Percentiles rank a stretch among this genome's conserved stretches.
phyloP scores from a whole-genome alignment of 1,140 invertebrate genomes.

The Drosophila nigrodunni region DNA sequence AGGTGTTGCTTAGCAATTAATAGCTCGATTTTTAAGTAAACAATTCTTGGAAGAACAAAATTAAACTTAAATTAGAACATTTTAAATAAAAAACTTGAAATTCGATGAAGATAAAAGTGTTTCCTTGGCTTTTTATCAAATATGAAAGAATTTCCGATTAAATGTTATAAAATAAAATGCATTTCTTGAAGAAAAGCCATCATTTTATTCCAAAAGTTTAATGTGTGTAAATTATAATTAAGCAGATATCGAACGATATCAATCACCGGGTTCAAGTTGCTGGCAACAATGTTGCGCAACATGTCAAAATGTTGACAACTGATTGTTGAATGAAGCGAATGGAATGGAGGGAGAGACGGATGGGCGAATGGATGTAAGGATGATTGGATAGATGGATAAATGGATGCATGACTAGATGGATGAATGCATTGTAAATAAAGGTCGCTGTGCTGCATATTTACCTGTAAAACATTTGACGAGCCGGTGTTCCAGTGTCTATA shows the following conservation, averaged over 20 bases:
- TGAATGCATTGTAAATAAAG: slow-evolving; percentile 32
- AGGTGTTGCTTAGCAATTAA: no score
- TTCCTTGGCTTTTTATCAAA: no score
- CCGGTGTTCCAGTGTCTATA: slow-evolving; percentile 3
- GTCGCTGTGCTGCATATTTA: slow-evolving; percentile 19
- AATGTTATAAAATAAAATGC: no score
- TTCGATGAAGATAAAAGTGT: no score
- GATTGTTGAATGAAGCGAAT: slow-evolving; percentile 11
- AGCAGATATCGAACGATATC: slow-evolving; percentile 4
- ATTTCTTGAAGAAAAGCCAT: no score
- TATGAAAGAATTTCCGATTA: no score
- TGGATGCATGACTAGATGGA: slow-evolving; percentile 5
- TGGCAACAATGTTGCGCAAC: slow-evolving; percentile 41
- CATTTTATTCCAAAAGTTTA: neutral
- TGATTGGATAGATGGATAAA: neutral
- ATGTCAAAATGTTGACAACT: slow-evolving; percentile 20
- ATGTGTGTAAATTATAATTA: slow-evolving; percentile 8
- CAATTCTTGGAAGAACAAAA: no score
- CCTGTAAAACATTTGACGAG: slow-evolving; percentile 25
- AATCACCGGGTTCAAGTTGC: neutral
- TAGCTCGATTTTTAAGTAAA: no score
- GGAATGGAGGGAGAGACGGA: neutral
- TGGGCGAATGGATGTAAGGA: neutral
- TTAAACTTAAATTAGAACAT: no score
- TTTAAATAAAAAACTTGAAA: no score